These are phyloP conservation scores for Oreochromis spilurus DNA, from an alignment of 2,113 vertebrate genomes.

Conservation along the genomic window DNA sequence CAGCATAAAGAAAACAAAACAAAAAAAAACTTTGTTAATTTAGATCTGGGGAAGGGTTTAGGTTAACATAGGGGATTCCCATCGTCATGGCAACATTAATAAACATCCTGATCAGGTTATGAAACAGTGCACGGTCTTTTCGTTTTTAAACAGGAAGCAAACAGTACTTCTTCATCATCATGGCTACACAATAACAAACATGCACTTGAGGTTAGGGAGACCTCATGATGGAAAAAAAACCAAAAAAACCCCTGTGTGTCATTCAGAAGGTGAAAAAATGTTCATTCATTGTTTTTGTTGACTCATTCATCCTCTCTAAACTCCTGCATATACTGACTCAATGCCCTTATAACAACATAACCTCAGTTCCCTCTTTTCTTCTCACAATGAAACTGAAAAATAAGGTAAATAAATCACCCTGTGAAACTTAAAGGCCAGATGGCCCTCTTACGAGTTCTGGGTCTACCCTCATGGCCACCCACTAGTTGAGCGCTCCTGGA, in stretches of 20 bases:
- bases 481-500: neutral
- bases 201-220: neutral
- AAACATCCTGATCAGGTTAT: neutral
- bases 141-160: neutral
- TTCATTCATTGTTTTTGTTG: neutral
- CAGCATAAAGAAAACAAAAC: neutral
- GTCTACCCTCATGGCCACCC: neutral
- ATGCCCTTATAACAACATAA: neutral
- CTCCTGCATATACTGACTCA: neutral
- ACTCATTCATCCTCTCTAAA: neutral
- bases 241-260: neutral
- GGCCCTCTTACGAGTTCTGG: neutral
- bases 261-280: neutral
- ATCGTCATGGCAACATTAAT: neutral
- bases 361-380: neutral
- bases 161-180: neutral
- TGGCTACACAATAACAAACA: neutral
- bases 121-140: neutral
- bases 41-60: neutral
- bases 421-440: neutral
- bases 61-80: neutral
- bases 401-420: neutral
- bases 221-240: neutral
- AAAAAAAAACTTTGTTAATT: neutral
- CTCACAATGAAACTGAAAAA: neutral